Evolutionary conservation across 2,888 invertebrate genomes (phyloP), one percentile per base, ranked within the genome.

Genomic region (Drosophila affinis): DNA sequence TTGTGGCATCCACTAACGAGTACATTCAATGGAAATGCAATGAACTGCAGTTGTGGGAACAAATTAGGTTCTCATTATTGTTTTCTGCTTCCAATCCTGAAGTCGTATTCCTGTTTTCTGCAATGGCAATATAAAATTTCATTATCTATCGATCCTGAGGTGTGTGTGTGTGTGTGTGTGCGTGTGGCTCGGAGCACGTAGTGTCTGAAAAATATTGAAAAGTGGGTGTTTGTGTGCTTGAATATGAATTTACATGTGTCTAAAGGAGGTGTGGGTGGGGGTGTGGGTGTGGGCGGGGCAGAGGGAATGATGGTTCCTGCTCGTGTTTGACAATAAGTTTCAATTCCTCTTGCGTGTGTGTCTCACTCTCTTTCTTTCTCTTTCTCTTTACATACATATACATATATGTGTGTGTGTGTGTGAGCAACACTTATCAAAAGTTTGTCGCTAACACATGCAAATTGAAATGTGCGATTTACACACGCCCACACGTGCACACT

Each of bases 371-470:
- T 5, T 24, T 24, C 24, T 24, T 24, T 24, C 24, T 5, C 4
- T 1, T 14, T 12, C n/a, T n/a, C n/a, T n/a, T n/a, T n/a, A n/a
- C n/a, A n/a, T n/a, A n/a, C n/a, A 1, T 9, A 21, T 55, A 45
- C 46, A 48, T 51, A 29, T 47, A 47, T 56, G 46, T 63, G 48
- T 59, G 46, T 62, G 46, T 48, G 53, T 70, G 65, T 70, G 48
- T 72, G 83, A 88, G 84, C 77, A 88, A 88, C 84, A 85, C 87
- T 83, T 81, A 83, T 83, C 82, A 87, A 85, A 85, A 85, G 88
- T 85, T 85, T 85, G 89, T 74, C 77, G 87, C 85, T 79, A 87
- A 77, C 86, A 86, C 89, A 86, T 89, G 89, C 86, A 86, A 89
- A 86, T 89, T 89, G 87, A 89, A 87, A 89, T 86, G 89, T 84